These are phyloP conservation scores for Polietes domitor DNA, from an alignment of 2,888 invertebrate species.

Conservation along the genomic window DNA sequence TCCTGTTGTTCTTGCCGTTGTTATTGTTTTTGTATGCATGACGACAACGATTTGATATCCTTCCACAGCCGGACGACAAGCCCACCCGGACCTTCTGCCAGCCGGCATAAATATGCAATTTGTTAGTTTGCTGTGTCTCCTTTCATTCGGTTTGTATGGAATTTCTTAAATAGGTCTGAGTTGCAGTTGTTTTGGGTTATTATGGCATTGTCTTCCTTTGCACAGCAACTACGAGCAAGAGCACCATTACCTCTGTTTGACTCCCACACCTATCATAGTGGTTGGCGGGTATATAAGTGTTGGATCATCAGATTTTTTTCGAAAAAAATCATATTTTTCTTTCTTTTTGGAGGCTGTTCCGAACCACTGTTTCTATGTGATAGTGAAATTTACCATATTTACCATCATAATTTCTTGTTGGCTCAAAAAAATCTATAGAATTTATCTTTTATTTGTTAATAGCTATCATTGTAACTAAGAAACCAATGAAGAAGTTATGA, in stretches of 20 bases:
- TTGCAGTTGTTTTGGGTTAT: slow-evolving; percentile 14
- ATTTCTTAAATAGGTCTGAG: slow-evolving; percentile 19
- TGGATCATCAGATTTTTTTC: too few relatives aligned
- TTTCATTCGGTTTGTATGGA: slow-evolving; percentile 1
- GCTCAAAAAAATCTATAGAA: too few relatives aligned
- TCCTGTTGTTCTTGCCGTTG: neutral
- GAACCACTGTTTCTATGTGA: too few relatives aligned
- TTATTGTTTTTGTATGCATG: slow-evolving; percentile 26
- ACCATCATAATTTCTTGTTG: too few relatives aligned
- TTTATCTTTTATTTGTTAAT: too few relatives aligned
- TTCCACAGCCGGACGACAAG: slow-evolving; percentile 1
- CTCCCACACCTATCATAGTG: neutral
- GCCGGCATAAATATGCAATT: slow-evolving; percentile 53
- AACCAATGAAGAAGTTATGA: too few relatives aligned
- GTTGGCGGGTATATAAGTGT: too few relatives aligned
- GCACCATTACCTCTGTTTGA: slow-evolving; percentile 1
- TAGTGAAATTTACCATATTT: too few relatives aligned
- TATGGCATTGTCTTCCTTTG: slow-evolving; percentile 9
- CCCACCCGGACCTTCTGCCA: slow-evolving; percentile 41
- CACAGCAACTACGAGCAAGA: neutral
- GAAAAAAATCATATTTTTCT: too few relatives aligned
- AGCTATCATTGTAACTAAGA: too few relatives aligned
- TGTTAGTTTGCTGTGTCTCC: slow-evolving; percentile 26
- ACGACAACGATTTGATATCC: slow-evolving; percentile 25
- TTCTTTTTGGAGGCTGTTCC: too few relatives aligned